Evolutionary conservation across 2,888 invertebrate genomes (phyloP).

Genomic region (Ypsolopha scabrella): DNA sequence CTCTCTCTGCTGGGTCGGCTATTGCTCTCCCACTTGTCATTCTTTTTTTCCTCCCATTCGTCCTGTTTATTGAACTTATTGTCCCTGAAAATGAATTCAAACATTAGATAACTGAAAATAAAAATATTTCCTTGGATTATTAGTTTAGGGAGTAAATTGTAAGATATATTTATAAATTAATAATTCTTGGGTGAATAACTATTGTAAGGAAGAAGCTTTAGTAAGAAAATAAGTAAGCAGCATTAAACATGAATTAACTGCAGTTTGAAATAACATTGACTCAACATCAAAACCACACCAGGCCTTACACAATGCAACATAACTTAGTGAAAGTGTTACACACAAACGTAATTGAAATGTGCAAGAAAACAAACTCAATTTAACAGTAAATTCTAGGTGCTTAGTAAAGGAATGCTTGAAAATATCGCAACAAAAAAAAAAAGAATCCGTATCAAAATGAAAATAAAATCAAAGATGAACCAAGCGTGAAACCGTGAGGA

Average conservation of each 20-base stretch:
- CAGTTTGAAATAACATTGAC: background rate
- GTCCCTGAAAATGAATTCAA: background rate
- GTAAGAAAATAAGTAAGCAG: too few relatives aligned
- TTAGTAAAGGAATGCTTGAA: background rate
- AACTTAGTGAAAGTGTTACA: background rate
- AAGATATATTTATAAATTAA: too few relatives aligned
- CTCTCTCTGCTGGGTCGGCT: slow-evolving; percentile 14
- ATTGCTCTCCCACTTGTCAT: slow-evolving; percentile 26
- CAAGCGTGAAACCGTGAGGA: background rate
- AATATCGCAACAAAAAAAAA: background rate
- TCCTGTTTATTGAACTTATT: slow-evolving; percentile 25
- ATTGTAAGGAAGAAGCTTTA: too few relatives aligned
- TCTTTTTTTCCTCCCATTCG: slow-evolving; percentile 28
- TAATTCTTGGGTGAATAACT: too few relatives aligned
- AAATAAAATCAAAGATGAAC: background rate
- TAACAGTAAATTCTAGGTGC: too few relatives aligned
- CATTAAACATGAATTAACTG: too few relatives aligned
- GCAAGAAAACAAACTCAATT: too few relatives aligned
- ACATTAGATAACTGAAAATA: too few relatives aligned
- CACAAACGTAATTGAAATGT: background rate
- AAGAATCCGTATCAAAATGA: background rate
- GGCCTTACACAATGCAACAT: background rate
- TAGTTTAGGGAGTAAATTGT: too few relatives aligned
- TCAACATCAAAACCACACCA: background rate
- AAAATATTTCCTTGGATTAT: too few relatives aligned